A percentile compares a stretch with the other conserved stretches of the same genome.
Evolutionary conservation across 2,113 vertebrate genomes (phyloP).

Genomic region (Scatophagus argus): DNA sequence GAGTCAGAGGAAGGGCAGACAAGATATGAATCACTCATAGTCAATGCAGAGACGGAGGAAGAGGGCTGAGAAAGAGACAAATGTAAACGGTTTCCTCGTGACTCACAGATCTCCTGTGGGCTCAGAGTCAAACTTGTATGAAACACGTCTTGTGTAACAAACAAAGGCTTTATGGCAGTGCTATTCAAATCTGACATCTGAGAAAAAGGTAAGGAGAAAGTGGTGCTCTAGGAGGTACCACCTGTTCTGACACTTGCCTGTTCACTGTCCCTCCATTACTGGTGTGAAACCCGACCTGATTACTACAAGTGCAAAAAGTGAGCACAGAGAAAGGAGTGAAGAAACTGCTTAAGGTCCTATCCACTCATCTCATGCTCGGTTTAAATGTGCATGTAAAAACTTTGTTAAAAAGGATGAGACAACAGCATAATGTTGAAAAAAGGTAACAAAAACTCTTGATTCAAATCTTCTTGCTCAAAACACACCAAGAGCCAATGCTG

Average conservation of each 20-base stretch:
- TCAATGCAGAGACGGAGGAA: background rate
- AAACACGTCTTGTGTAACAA: background rate
- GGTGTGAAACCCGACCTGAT: background rate
- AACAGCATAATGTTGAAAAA: background rate
- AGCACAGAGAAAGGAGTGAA: background rate
- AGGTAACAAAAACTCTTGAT: background rate
- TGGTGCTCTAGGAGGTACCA: background rate
- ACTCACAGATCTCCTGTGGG: constrained; percentile 6
- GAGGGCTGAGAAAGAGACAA: background rate
- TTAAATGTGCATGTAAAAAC: background rate
- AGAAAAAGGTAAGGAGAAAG: background rate
- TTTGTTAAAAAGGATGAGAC: background rate
- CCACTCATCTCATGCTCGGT: background rate
- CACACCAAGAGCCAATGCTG: background rate
- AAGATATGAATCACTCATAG: constrained; percentile 25
- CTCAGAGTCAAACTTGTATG: background rate
- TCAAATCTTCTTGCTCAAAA: background rate
- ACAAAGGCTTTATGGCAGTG: background rate
- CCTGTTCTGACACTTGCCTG: background rate
- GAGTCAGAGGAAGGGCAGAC: constrained; percentile 39
- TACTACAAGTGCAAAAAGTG: background rate
- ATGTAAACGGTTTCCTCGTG: background rate
- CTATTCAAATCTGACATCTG: background rate
- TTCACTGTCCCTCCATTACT: background rate
- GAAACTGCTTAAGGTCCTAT: background rate